Percentiles rank a stretch among this genome's conserved stretches.
These are phyloP conservation scores for Neuroterus valhalla DNA, from an alignment of 1,140 invertebrate genomes.

Conservation along the genomic window DNA sequence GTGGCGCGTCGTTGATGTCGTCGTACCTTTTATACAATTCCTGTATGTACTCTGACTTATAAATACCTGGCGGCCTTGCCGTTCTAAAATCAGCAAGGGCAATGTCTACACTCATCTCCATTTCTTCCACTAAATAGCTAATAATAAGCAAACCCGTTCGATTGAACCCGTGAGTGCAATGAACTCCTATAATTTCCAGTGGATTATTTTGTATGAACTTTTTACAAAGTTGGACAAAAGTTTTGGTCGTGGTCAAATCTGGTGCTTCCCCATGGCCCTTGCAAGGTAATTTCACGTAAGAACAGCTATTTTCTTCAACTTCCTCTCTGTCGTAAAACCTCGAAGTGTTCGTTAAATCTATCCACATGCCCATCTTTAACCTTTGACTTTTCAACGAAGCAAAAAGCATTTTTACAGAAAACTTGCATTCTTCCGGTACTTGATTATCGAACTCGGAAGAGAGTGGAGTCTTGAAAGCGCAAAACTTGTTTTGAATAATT, in stretches of 20 bases:
- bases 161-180: conserved; percentile 99
- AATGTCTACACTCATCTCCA: conserved; percentile 86
- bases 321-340: conserved; percentile 92
- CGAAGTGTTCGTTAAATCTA: conserved; percentile 96
- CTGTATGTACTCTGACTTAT: conserved; percentile 85
- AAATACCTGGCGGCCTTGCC: conserved; percentile 84
- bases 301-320: conserved; percentile 83
- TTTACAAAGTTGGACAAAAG: conserved; percentile 86
- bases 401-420: conserved; percentile 90
- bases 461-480: conserved; percentile 96
- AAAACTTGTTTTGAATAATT: conserved; percentile 86
- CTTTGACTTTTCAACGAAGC: conserved; percentile 82
- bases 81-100: conserved; percentile 86
- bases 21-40: conserved; percentile 87
- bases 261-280: conserved; percentile 90
- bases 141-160: conserved; percentile 96
- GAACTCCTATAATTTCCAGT: conserved; percentile 89
- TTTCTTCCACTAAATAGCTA: conserved; percentile 90
- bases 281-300: conserved; percentile 91
- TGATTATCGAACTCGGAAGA: conserved; percentile 85
- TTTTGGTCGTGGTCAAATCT: conserved; percentile 83
- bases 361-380: conserved; percentile 94
- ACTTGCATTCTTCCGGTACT: conserved; percentile 87
- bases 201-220: conserved; percentile 88
- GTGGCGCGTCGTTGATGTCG: conserved; percentile 82